Evolutionary conservation across 2,113 vertebrate genomes (phyloP), one percentile per base, ranked within the genome.

Genomic region (Mustela nigripes): DNA sequence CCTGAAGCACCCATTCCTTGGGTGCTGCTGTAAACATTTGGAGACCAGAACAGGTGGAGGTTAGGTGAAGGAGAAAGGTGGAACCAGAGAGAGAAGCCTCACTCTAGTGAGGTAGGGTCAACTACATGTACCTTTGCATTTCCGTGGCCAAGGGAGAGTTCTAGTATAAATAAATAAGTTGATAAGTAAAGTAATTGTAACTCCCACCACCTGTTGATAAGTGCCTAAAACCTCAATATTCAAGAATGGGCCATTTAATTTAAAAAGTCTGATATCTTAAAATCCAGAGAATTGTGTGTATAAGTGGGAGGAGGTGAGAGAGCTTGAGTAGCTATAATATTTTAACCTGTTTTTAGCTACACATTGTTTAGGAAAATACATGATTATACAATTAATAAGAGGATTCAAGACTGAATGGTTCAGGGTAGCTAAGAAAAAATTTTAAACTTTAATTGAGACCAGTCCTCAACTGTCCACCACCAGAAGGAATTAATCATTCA

Each of bases 351-450:
- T 92, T 21, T 81, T 63, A 92, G 42, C 92, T 95, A 39, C 74
- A 22, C 24, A 45, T 58, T 73, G 4, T 28, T 33, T 86, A 67
- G 60, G 45, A 93, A 91, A 89, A 69, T 82, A 24, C 14, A 31
- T 89, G 78, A 89, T 74, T 63, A n/a, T n/a, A 96, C 56, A 58
- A 16, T 87, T n/a, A 63, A 0, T 62, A 87, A 88, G 42, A 90
- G 48, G 11, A 6, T 21, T 92, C 22, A 63, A 86, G n/a, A 60
- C 50, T 73, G 45, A 93, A 79, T 69, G 58, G 50, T 36, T 56
- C 58, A 94, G 69, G 22, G 53, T 86, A 87, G 83, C 79, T 89
- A 96, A 91, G 78, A 84, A 95, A 95, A 95, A 14, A 11, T 36
- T 76, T 86, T 42, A 63, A 50, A 56, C 12, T 90, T 81, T 50